Evolutionary conservation across 2,113 vertebrate genomes (phyloP).

Genomic region (Pholis gunnellus): DNA sequence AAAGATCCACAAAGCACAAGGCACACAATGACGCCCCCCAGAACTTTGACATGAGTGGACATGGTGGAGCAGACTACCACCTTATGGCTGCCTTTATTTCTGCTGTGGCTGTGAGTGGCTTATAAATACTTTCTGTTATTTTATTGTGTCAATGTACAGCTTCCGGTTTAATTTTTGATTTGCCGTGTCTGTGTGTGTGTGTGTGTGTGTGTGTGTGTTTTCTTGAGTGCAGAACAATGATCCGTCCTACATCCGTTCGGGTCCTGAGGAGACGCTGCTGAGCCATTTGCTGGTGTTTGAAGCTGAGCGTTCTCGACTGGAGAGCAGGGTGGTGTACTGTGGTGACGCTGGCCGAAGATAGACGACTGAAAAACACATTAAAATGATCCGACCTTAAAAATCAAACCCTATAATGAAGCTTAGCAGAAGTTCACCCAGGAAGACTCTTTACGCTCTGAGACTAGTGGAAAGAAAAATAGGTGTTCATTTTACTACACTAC

Average conservation of each 20-base stretch:
- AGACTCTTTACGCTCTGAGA: neutral
- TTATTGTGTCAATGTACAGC: neutral
- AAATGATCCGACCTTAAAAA: neutral
- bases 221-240: slow-evolving; percentile 73
- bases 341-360: neutral
- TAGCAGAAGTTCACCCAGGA: neutral
- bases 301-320: slow-evolving; percentile 81
- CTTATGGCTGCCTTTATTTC: slow-evolving; percentile 85
- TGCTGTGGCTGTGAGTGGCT: slow-evolving; percentile 85
- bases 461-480: no score
- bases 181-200: neutral
- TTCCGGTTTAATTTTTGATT: neutral
- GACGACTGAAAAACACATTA: neutral
- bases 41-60: slow-evolving; percentile 68
- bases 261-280: slow-evolving; percentile 79
- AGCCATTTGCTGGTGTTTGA: slow-evolving; percentile 86
- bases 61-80: slow-evolving; percentile 84
- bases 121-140: neutral
- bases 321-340: slow-evolving; percentile 79
- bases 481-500: no score
- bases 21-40: slow-evolving; percentile 3
- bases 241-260: slow-evolving; percentile 77
- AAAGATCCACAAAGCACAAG: slow-evolving; percentile 69
- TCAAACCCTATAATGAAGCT: neutral
- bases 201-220: slow-evolving; percentile 10